A percentile compares a stretch with the other conserved stretches of the same genome.
Evolutionary conservation across 2,888 invertebrate genomes (phyloP).

Genomic region (Pandemis corylana): DNA sequence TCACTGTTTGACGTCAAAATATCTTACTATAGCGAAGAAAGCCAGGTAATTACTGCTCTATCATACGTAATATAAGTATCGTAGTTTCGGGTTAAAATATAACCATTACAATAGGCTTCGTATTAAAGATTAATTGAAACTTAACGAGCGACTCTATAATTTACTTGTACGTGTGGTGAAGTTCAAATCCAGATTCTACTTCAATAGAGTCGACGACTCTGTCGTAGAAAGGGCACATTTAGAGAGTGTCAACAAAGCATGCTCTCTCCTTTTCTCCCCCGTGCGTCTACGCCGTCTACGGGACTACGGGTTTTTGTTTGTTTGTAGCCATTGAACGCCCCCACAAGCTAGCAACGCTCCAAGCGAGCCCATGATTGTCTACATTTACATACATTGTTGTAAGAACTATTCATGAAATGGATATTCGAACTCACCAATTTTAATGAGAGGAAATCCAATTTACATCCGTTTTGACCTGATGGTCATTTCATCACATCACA

Average conservation of each 20-base stretch:
- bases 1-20: neutral
- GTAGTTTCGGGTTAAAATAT: neutral
- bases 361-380: slow-evolving; percentile 53
- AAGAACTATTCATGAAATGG: slow-evolving; percentile 14
- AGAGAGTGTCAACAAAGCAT: slow-evolving; percentile 75
- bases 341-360: slow-evolving; percentile 51
- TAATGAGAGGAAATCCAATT: slow-evolving; percentile 71
- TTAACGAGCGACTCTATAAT: slow-evolving; percentile 24
- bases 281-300: slow-evolving; percentile 46
- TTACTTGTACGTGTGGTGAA: slow-evolving; percentile 8
- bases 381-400: slow-evolving; percentile 51
- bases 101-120: neutral
- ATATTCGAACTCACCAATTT: slow-evolving; percentile 62
- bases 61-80: neutral
- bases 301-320: slow-evolving; percentile 65
- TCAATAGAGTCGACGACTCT: slow-evolving; percentile 31
- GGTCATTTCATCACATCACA: slow-evolving; percentile 57
- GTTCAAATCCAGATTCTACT: slow-evolving; percentile 29
- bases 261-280: slow-evolving; percentile 75
- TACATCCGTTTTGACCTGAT: slow-evolving; percentile 57
- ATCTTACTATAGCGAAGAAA: neutral
- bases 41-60: neutral
- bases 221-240: slow-evolving; percentile 52
- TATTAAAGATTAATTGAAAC: neutral
- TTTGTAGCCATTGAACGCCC: slow-evolving; percentile 53